Percentiles rank a stretch among this genome's conserved stretches.
These are phyloP conservation scores for Scaptodrosophila lebanonensis DNA, from an alignment of 1,140 invertebrate species.

Conservation along the genomic window DNA sequence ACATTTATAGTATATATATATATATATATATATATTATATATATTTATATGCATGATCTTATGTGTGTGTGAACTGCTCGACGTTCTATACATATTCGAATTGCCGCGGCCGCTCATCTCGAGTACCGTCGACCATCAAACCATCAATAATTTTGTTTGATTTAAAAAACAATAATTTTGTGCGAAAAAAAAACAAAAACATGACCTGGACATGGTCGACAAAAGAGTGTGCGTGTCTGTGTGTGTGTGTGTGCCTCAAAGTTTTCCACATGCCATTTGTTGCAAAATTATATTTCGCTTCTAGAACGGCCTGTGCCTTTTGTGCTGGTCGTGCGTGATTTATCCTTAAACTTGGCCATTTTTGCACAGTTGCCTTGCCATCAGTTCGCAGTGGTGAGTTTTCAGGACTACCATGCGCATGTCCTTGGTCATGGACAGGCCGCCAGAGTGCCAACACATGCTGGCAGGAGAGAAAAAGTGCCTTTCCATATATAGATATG, in stretches of 20 bases:
- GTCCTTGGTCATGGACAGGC: constrained; percentile 35
- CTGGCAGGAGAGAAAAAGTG: too few relatives aligned
- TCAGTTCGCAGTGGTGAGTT: constrained; percentile 38
- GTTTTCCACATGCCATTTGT: constrained; percentile 31
- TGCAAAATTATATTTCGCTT: constrained; percentile 34
- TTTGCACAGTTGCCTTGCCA: constrained; percentile 24
- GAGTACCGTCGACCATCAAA: constrained; percentile 22
- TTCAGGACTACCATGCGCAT: constrained; percentile 41
- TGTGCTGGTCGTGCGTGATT: constrained; percentile 46
- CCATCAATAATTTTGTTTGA: constrained; percentile 51
- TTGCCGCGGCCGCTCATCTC: constrained; percentile 5
- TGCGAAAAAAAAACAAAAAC: constrained; percentile 4
- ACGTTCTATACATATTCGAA: not conserved
- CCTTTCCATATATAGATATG: too few relatives aligned
- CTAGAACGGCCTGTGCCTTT: not conserved
- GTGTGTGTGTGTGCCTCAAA: too few relatives aligned
- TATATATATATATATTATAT: not conserved
- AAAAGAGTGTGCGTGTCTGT: too few relatives aligned
- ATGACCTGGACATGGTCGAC: too few relatives aligned
- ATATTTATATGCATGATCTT: too few relatives aligned
- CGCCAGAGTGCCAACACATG: constrained; percentile 30
- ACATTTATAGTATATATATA: constrained; percentile 7
- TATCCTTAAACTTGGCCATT: constrained; percentile 69
- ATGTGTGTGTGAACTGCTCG: not conserved
- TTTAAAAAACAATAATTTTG: constrained; percentile 42